Evolutionary conservation across 2,888 invertebrate species (phyloP), one percentile per base, ranked within the genome.

Genomic region (Beris chalybata): DNA sequence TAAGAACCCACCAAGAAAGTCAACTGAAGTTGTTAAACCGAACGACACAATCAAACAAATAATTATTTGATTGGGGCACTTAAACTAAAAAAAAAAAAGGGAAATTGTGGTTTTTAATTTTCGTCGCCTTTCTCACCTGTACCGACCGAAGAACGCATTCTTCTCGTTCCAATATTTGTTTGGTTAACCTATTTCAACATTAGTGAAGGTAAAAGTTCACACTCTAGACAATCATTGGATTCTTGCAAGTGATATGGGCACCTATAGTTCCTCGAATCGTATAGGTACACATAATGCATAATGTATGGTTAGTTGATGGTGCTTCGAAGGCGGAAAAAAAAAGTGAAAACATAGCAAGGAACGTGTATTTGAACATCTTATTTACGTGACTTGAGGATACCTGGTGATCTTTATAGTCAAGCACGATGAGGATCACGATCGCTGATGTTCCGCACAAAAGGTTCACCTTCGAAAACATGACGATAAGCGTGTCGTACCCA

Each of bases 181-280:
- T 38, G 38, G 38, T 9, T 38, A 38, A 38, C 38, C 38, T 38
- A 38, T 38, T 7, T 38, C 38, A 38, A 38, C 38, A 38, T 38
- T 38, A 31, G 54, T 31, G 31, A 31, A 54, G 54, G 54, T 54
- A 54, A 54, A 54, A 54, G 54, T 54, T 54, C 54, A 54, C 54
- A 54, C 54, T 32, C 38, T 38, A 7, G 38, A 38, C 2, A 38
- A 38, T 38, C 38, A 3, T 9, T 7, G 1, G 9, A 7, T 38
- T 38, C 38, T 38, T 38, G 9, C 38, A 22, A 22, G 22, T 22
- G 48, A 48, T 48, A 48, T 48, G 15, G 48, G 15, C n/a, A 48
- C 48, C 7, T 48, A 13, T n/a, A 48, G 22, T 22, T 22, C 22
- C 22, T 22, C 22, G 22, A 22, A 22, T 22, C 22, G 22, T 22